phyloP scores from a whole-genome alignment of 2,888 invertebrate species.

The Anorthoa munda region DNA sequence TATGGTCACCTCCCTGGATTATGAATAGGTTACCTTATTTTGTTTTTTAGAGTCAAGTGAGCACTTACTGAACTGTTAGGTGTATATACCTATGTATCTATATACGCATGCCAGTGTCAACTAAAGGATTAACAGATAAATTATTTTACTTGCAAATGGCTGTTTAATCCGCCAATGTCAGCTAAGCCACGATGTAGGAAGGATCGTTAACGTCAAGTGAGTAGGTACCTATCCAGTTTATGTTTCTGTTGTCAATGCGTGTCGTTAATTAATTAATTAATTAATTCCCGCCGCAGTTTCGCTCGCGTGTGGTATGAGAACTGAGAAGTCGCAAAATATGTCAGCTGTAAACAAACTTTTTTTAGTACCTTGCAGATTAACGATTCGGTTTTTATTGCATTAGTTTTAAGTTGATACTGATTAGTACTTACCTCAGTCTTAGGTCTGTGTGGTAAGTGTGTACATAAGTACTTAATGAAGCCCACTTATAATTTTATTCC shows the following conservation, averaged over 20 bases:
- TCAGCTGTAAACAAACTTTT: constrained; percentile 21
- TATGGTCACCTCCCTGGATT: no score
- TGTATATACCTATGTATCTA: background rate
- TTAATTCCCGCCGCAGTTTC: constrained; percentile 21
- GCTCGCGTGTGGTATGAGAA: constrained; percentile 5
- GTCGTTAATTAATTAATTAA: constrained; percentile 48
- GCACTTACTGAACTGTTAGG: background rate
- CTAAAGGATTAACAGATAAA: constrained; percentile 16
- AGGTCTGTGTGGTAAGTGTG: no score
- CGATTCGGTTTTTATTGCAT: constrained; percentile 9
- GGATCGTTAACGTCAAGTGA: constrained; percentile 9
- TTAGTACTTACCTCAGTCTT: no score
- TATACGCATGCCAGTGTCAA: constrained; percentile 1
- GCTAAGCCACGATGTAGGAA: constrained; percentile 8
- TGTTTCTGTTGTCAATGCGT: constrained; percentile 25
- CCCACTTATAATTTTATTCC: no score
- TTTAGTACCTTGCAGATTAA: background rate
- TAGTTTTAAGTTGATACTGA: no score
- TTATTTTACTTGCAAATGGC: constrained; percentile 35
- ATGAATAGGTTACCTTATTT: no score
- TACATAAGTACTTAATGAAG: no score
- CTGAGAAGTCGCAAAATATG: constrained; percentile 5
- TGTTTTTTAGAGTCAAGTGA: background rate
- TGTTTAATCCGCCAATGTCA: constrained; percentile 8
- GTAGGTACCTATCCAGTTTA: constrained; percentile 31